These are phyloP conservation scores for Lordiphosa fenestrarum DNA, from an alignment of 2,888 invertebrate species.

Conservation along the genomic window DNA sequence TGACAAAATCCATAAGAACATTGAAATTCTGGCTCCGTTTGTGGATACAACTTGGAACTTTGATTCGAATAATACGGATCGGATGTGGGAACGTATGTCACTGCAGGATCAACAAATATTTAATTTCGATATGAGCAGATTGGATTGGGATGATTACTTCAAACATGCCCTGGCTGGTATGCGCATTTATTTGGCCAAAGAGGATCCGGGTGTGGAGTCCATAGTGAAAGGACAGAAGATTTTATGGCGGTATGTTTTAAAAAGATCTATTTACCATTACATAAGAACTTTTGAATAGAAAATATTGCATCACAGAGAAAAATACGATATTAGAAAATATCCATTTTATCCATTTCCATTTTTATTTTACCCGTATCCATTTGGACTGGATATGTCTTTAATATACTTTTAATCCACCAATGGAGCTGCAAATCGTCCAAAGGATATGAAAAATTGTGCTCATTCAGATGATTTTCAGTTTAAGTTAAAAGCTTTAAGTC, in stretches of 20 bases:
- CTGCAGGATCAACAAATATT: slow-evolving; percentile 82
- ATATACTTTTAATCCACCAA: no score
- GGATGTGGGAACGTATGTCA: slow-evolving; percentile 80
- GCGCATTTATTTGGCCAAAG: slow-evolving; percentile 88
- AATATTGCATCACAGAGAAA: no score
- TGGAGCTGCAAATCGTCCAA: no score
- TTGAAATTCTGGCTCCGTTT: slow-evolving; percentile 88
- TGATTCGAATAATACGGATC: slow-evolving; percentile 83
- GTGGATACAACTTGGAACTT: slow-evolving; percentile 87
- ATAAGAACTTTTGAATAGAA: no score
- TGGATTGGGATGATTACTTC: slow-evolving; percentile 84
- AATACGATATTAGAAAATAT: no score
- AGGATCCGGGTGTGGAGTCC: slow-evolving; percentile 83
- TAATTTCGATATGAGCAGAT: slow-evolving; percentile 86
- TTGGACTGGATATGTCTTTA: no score
- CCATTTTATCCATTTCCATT: no score
- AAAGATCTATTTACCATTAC: not conserved
- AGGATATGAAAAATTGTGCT: no score
- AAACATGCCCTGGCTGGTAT: slow-evolving; percentile 86
- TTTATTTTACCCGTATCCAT: no score
- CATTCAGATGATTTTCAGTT: no score
- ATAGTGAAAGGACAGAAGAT: slow-evolving; percentile 84
- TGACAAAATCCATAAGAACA: slow-evolving; percentile 89
- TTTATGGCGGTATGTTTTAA: slow-evolving; percentile 82
- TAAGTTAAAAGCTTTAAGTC: no score